Base-by-base conservation (phyloP, 2,888 invertebrate species). In the Antitype chi region DNA sequence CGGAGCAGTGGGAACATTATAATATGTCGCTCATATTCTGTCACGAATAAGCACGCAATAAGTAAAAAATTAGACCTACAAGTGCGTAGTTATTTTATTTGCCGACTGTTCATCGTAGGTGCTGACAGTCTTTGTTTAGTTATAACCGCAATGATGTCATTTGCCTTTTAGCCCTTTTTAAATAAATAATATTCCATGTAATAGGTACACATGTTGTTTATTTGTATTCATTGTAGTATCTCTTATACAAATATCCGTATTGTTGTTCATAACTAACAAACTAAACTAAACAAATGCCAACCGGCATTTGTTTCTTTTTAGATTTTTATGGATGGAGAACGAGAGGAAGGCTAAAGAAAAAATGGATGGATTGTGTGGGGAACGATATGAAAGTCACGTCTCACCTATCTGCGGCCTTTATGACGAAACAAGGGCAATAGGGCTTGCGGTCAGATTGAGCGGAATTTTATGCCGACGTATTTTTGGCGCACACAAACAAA, bases 141-240 rank as follows among this genome's bases (percentile, higher is more conserved):
- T 43, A 15, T 23, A 67, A 74, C 70, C 71, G n/a, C 52, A 60
- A 75, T 84, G 83, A 82, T 82, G 76, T 85, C 83, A 82, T 82
- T 32, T 47, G n/a, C 25, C 69, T 66, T 63, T 80, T 59, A 63
- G 47, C 69, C 79, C 70, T 85, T 82, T 78, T 76, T 63, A 69
- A 70, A 74, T 28, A 13, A 71, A 62, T 53, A 38, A 20, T 63
- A 52, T 38, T 70, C 3, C 47, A 59, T 63, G 23, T 28, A 15
- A 64, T 13, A 38, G 6, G 38, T 38, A 47, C 49, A 75, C 52
- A 49, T 72, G 57, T 72, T 69, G 49, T 74, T 80, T 70, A 55
- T 70, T 28, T 53, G 28, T 59, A 28, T 53, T 78, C 17, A 25
- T 20, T 25, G 59, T 59, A 25, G 17, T 64, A 47, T 43, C 43